phyloP scores from a whole-genome alignment of 2,113 vertebrate species.

The Plecotus auritus region DNA sequence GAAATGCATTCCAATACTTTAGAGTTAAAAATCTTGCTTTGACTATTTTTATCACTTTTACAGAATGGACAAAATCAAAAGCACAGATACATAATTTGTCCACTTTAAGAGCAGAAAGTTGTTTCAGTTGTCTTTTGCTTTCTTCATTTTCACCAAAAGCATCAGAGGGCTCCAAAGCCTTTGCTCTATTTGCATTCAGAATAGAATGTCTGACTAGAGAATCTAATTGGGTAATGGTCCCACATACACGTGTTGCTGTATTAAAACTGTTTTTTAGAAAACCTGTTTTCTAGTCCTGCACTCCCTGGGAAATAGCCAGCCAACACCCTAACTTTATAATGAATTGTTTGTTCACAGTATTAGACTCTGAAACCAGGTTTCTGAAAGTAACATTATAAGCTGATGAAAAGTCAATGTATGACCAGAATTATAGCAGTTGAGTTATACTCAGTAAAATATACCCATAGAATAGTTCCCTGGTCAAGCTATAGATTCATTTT shows the following conservation, averaged over 20 bases:
- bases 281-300: neutral
- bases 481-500: neutral
- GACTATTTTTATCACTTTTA: neutral
- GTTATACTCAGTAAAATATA: neutral
- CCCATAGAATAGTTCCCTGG: neutral
- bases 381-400: neutral
- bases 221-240: neutral
- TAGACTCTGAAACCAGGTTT: neutral
- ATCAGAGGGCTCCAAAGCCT: neutral
- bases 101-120: neutral
- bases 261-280: constrained; percentile 7
- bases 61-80: neutral
- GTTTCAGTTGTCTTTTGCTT: neutral
- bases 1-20: neutral
- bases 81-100: neutral
- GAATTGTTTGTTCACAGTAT: neutral
- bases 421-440: neutral
- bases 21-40: neutral
- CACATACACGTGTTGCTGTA: neutral
- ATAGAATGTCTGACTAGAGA: neutral
- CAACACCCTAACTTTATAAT: neutral
- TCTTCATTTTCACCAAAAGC: neutral
- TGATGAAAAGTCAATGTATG: neutral
- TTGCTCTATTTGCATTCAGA: constrained; percentile 13
- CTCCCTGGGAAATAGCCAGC: neutral